Base-by-base conservation (phyloP, 2,888 invertebrate genomes). In the Pogonocherus hispidulus region DNA sequence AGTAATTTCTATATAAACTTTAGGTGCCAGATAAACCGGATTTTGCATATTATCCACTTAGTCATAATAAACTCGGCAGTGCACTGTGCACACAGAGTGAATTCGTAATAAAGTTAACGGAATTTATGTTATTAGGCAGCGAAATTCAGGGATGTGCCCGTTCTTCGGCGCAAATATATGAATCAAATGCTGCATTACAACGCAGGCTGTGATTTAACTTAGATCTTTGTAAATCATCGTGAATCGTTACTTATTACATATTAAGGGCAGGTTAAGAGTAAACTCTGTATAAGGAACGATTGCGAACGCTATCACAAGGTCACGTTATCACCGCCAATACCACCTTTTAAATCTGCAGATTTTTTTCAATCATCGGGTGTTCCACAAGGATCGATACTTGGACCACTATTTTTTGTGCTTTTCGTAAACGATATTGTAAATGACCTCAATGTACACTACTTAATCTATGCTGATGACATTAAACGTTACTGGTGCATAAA, bases 1-100 rank as follows among this genome's bases (percentile, higher is more conserved):
- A 60, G 44, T 60, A 67, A 60, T 52, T 59, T 57, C 52, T 52
- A 59, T 64, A 63, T 67, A 67, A 66, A 71, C 52, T 71, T 51
- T 65, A 64, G 46, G 59, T 64, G 64, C 57, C 27, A 51, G 66
- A 62, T 71, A 71, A 71, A 71, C 60, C 56, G 49, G 63, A 51
- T 69, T 71, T 71, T 71, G 66, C 71, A 71, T 67, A 71, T 71
- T 71, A 71, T 66, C 71, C 67, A 71, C 68, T 71, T 71, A 67
- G 63, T 22, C 63, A 66, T 63, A 71, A 71, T 71, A 68, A 63
- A 68, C 63, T 63, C 66, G 35, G 68, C 66, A 55, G 71, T 66
- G 68, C 68, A 71, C 66, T 66, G 63, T 71, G 66, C 63, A 66
- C 68, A 68, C 68, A 66, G 49, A 57, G 47, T 35, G 59, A 59